Conservation (phyloP, 2,888 invertebrate species). For the Lamellibrachia satsuma region DNA sequence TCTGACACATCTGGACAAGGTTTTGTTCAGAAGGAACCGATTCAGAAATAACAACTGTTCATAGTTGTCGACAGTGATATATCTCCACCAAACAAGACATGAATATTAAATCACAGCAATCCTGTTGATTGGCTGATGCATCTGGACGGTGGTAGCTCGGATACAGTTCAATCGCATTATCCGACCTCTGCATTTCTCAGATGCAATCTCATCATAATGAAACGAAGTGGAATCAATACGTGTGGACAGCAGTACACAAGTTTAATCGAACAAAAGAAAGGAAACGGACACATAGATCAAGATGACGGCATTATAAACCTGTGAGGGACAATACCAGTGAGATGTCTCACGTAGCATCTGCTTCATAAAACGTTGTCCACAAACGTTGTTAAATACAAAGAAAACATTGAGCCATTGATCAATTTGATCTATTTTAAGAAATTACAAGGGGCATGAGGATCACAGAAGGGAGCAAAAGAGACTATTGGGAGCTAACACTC, state of each 20-base stretch:
- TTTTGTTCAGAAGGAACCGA: not conserved
- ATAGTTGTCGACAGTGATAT: not conserved
- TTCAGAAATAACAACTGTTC: conserved; percentile 1
- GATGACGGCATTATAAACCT: not conserved
- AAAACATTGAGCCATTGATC: not conserved
- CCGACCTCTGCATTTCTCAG: not conserved
- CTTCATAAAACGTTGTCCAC: not conserved
- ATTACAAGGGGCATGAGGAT: not conserved
- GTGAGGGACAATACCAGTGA: not conserved
- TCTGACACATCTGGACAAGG: not conserved
- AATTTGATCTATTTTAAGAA: not conserved
- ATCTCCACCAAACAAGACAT: not conserved
- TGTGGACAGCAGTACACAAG: not conserved
- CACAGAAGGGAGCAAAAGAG: not conserved
- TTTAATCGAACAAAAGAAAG: not conserved
- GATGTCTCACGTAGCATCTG: not conserved
- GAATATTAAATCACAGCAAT: not conserved
- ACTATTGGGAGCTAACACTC: not conserved
- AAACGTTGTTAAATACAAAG: not conserved
- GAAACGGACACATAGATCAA: not conserved
- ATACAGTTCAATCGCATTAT: not conserved
- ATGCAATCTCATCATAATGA: conserved; percentile 3
- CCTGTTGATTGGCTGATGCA: not conserved
- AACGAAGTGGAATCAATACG: not conserved
- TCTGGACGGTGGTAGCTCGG: not conserved